These are phyloP conservation scores for Sphaerophoria rueppellii DNA, from an alignment of 2,888 invertebrate species.

Conservation along the genomic window DNA sequence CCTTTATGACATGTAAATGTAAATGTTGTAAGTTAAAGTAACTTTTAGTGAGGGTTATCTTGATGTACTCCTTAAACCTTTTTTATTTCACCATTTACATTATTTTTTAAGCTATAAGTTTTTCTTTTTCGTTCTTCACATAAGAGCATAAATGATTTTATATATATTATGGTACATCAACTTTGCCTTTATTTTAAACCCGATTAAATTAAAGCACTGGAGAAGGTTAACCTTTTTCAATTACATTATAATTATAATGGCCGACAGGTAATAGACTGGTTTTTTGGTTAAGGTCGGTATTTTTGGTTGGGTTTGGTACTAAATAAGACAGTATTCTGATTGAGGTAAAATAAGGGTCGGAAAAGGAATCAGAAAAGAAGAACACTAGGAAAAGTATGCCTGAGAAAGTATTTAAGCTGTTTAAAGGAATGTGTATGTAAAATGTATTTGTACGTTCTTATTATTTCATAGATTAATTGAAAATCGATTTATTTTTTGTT, in stretches of 20 bases:
- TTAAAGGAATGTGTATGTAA: constrained; percentile 36
- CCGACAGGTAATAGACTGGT: constrained; percentile 47
- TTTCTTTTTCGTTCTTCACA: no score
- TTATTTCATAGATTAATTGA: no score
- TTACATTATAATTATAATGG: constrained; percentile 61
- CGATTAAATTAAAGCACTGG: constrained; percentile 36
- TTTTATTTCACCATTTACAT: no score
- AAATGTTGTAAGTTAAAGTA: no score
- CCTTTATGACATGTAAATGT: no score
- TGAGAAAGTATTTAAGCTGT: constrained; percentile 70
- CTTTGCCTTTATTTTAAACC: constrained; percentile 23
- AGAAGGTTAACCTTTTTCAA: constrained; percentile 62
- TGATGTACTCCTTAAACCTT: no score
- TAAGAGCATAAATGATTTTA: no score
- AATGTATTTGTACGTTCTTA: no score
- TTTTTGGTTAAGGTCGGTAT: neutral
- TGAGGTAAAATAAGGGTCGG: constrained; percentile 27
- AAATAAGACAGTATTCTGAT: constrained; percentile 48
- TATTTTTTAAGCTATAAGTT: no score
- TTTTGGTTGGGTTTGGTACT: constrained; percentile 34
- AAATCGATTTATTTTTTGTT: no score
- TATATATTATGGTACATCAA: neutral
- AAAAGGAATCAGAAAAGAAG: constrained; percentile 10
- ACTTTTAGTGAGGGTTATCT: no score
- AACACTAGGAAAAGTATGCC: constrained; percentile 10